Evolutionary conservation across 2,888 invertebrate genomes (phyloP), one percentile per base, ranked within the genome.

Genomic region (Xestia rhomboidea): DNA sequence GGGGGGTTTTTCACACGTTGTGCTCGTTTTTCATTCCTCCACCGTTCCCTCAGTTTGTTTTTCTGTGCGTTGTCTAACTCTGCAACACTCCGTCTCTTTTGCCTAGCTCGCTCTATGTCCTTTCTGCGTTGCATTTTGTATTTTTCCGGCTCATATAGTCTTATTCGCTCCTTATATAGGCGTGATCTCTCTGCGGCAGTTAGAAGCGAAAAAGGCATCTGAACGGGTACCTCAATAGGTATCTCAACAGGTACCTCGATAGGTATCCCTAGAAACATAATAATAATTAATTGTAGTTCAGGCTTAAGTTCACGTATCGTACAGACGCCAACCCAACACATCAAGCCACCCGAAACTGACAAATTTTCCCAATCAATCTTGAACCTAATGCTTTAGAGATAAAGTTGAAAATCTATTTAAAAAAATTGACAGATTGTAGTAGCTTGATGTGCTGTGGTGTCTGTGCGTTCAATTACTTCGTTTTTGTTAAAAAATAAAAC

Each of bases 21-120:
- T 44, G 57, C 70, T n/a, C 57, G 41, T 70, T 73, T 73, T 8
- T 34, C 18, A 51, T 34, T 57, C 21, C 70, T 57, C 73, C 70
- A 73, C 2, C 21, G 11, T 57, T 70, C 73, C 18, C 70, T 73
- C 13, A 73, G 21, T 70, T 70, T 34, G 4, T 73, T 51, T 54
- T 73, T 73, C 30, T 54, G 30, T 51, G 68, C 68, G 30, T 68
- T 24, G 51, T 51, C 49, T 73, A 27, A 68, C 15, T 68, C 49
- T 27, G 49, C 49, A 27, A 38, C 13, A 11, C 15, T 68, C 15
- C 27, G 21, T 51, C 27, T 27, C 15, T 72, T 72, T 49, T 27
- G 21, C n/a, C 34, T 72, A 34, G 27, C 68, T 27, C 27, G 46
- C 21, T 6, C 68, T 27, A 10, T 67, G 46, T 72, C 38, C 0